phyloP scores from a whole-genome alignment of 2,113 vertebrate species.

The Chaetodon trifascialis region DNA sequence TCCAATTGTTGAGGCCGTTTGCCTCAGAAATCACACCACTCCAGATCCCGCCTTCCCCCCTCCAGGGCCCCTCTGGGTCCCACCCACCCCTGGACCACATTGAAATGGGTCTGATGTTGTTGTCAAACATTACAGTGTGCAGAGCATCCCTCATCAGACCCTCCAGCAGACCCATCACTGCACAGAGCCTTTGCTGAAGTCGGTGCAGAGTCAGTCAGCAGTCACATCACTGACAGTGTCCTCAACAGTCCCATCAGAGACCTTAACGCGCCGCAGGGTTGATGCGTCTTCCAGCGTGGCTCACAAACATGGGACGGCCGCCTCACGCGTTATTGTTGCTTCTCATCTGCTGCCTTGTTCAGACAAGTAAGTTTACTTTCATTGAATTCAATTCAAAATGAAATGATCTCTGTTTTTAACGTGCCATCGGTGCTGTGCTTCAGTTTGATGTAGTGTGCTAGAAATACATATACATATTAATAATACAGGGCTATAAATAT shows the following conservation, averaged over 20 bases:
- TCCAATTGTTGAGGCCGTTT: slow-evolving; percentile 55
- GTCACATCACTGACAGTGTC: neutral
- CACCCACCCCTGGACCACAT: slow-evolving; percentile 77
- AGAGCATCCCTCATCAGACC: slow-evolving; percentile 45
- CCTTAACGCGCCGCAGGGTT: neutral
- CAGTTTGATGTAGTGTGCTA: neutral
- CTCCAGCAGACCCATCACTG: slow-evolving; percentile 3
- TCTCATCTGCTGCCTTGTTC: slow-evolving; percentile 53
- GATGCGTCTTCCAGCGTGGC: slow-evolving; percentile 23
- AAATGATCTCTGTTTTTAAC: neutral
- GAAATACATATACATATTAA: neutral
- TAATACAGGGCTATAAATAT: neutral
- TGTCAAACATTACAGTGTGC: slow-evolving; percentile 71
- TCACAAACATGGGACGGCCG: slow-evolving; percentile 55
- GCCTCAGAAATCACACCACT: slow-evolving; percentile 85
- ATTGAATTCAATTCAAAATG: neutral
- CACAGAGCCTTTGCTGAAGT: neutral
- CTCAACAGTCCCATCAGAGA: neutral
- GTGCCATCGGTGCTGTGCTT: neutral
- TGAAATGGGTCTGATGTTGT: slow-evolving; percentile 79
- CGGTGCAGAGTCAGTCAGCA: neutral
- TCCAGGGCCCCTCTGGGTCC: slow-evolving; percentile 55
- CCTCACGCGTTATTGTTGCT: slow-evolving; percentile 49
- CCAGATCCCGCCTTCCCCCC: slow-evolving; percentile 53
- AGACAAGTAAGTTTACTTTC: slow-evolving; percentile 75